Base-by-base conservation (phyloP, 2,888 invertebrate species). In the Philonicus albiceps region DNA sequence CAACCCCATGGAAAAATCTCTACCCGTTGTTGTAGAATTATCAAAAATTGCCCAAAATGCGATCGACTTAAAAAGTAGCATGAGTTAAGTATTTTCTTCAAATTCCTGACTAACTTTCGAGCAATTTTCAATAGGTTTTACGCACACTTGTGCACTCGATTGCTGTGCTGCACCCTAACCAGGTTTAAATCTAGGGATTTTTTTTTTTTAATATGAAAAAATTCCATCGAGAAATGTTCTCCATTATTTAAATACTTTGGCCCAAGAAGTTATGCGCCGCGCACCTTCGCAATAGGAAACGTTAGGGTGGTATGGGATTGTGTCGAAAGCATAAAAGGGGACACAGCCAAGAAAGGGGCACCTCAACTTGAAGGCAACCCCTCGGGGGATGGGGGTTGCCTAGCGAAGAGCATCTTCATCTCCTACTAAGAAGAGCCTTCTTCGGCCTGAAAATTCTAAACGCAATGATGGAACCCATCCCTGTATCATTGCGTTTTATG, bases 231-330 rank as follows among this genome's bases (percentile, higher is more conserved):
- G 76, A 49, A 76, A 85, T 84, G 43, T 73, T 84, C 73, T 19
- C 40, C 72, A 73, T 84, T 73, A 84, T 84, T 84, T 73, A 84
- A 84, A 84, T 84, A 81, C 53, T 81, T 64, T 81, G 64, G 55
- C 55, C 53, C 81, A 34, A 81, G 81, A 49, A 81, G 81, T 81
- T 81, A 49, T 55, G 22, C 49, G 34, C 43, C 53, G 74, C 80
- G 64, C 64, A 64, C 64, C 27, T n/a, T 22, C 43, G 30, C 53
- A 80, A 80, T 53, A 27, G 30, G 6, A 80, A 30, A 34, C 30
- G 30, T n/a, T 1, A 11, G 16, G 31, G 37, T 11, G 34, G n/a
- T n/a, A n/a, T n/a, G 19, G 34, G 22, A n/a, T n/a, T 37, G 55
- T 31, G 49, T 49, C 31, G 34, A 34, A 81, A 81, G 34, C 64